Conservation (phyloP, 2,113 vertebrate genomes). For the Hippocampus guttulatus region DNA sequence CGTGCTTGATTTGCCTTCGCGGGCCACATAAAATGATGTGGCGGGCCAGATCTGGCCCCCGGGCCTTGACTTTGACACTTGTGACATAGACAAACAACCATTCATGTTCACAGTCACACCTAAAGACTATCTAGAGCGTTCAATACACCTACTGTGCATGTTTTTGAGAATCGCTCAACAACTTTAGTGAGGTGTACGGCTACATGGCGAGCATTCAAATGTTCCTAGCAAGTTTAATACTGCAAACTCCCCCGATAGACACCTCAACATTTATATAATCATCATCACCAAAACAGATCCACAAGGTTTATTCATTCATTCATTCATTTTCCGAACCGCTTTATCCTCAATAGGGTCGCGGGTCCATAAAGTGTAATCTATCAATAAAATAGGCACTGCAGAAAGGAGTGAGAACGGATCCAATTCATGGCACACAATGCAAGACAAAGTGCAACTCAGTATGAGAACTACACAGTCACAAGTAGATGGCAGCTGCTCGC, state of each 20-base stretch:
- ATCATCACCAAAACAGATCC: neutral
- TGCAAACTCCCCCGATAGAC: neutral
- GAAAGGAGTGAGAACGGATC: neutral
- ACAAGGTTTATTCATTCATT: neutral
- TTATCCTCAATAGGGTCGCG: too few relatives aligned
- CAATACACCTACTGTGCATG: too few relatives aligned
- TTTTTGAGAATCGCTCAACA: too few relatives aligned
- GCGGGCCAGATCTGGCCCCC: too few relatives aligned
- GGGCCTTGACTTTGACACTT: too few relatives aligned
- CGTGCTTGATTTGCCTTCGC: too few relatives aligned
- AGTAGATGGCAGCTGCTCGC: constrained; percentile 36
- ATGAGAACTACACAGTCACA: constrained; percentile 9
- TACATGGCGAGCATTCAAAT: neutral
- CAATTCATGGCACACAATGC: neutral
- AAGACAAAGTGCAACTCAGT: neutral
- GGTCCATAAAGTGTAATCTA: neutral
- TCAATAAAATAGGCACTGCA: neutral
- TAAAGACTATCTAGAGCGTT: too few relatives aligned
- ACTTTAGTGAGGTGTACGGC: too few relatives aligned
- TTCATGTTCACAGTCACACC: too few relatives aligned
- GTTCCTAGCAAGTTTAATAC: neutral
- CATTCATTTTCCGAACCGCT: too few relatives aligned
- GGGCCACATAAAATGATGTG: too few relatives aligned
- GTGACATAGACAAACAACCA: too few relatives aligned
- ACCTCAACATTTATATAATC: neutral